Base-by-base conservation (phyloP, 2,113 vertebrate species). In the Coracopsis vasa region DNA sequence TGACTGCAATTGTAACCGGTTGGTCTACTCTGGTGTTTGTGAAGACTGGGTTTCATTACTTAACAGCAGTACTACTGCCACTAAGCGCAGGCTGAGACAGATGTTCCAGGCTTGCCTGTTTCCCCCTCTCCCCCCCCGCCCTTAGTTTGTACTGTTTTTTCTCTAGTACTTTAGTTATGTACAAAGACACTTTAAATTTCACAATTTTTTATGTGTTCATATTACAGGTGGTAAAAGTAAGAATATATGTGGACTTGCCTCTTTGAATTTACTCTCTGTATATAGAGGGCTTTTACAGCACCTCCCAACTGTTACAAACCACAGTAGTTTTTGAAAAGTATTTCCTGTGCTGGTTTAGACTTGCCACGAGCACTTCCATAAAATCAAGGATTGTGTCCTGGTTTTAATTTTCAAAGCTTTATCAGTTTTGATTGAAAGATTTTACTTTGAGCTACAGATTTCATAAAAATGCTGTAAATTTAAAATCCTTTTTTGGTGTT, bases 81-180 rank as follows among this genome's bases (percentile, higher is more conserved):
- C 54, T 39, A 83, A 72, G 50, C 41, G 51, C 24, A 56, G 48
- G 11, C 44, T 62, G 44, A 71, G 25, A 42, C 48, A 72, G 20
- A 77, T 16, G 28, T 88, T 80, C 33, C n/a, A 86, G 58, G 31
- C 31, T 56, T 78, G 16, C 25, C 53, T 72, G 16, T 70, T 39
- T 9, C 1, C 5, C 9, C 25, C 18, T 33, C 1, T 1, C 5
- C 9, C 25, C 18, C 35, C 1, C 8, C 9, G 24, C 23, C 28
- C 24, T 42, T 41, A 33, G 6, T 80, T 54, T 61, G 3, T 73
- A 8, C n/a, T 69, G 21, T 0, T 42, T 80, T 86, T 88, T 78
- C 5, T 83, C 27, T 31, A 83, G 24, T 37, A 17, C 48, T 75
- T 69, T 41, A 61, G 19, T 24, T 83, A 12, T 33, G 10, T 87